Evolutionary conservation across 2,113 vertebrate species (phyloP).

Genomic region (Cinclus mexicanus): DNA sequence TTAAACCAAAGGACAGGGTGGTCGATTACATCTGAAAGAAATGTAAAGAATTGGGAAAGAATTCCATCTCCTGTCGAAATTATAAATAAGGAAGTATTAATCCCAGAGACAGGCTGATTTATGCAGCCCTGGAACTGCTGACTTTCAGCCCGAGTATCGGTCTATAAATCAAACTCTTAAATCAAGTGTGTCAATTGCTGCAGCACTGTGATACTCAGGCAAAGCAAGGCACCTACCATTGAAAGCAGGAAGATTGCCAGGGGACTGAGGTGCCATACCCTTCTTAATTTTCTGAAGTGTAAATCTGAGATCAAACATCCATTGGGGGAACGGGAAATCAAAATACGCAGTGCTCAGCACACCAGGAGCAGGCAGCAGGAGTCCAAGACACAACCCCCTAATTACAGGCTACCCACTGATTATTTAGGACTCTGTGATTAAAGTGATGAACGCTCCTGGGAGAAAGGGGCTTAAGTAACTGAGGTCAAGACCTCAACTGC

Average conservation of each 20-base stretch:
- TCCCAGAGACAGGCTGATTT: conserved; percentile 69
- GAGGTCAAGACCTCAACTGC: conserved; percentile 66
- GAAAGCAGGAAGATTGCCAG: conserved; percentile 49
- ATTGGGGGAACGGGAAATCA: conserved; percentile 33
- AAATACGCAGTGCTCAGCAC: conserved; percentile 57
- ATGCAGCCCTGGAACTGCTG: conserved; percentile 61
- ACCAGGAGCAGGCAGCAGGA: conserved; percentile 54
- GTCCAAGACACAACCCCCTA: conserved; percentile 62
- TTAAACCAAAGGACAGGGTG: conserved; percentile 71
- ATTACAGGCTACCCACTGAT: conserved; percentile 71
- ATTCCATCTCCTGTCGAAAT: conserved; percentile 68
- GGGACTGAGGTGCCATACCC: conserved; percentile 16
- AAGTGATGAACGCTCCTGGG: conserved; percentile 61
- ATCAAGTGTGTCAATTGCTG: conserved; percentile 57
- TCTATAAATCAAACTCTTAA: conserved; percentile 70
- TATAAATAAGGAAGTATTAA: conserved; percentile 69
- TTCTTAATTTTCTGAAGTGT: conserved; percentile 53
- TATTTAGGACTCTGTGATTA: conserved; percentile 71
- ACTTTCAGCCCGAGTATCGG: conserved; percentile 64
- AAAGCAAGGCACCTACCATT: conserved; percentile 46
- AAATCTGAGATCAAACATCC: conserved; percentile 67
- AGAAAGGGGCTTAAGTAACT: conserved; percentile 68
- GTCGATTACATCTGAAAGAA: conserved; percentile 64
- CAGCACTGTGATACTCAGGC: not conserved
- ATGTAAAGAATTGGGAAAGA: conserved; percentile 69